Evolutionary conservation across 2,888 invertebrate species (phyloP), one percentile per base, ranked within the genome.

Genomic region (Tachina lurida): DNA sequence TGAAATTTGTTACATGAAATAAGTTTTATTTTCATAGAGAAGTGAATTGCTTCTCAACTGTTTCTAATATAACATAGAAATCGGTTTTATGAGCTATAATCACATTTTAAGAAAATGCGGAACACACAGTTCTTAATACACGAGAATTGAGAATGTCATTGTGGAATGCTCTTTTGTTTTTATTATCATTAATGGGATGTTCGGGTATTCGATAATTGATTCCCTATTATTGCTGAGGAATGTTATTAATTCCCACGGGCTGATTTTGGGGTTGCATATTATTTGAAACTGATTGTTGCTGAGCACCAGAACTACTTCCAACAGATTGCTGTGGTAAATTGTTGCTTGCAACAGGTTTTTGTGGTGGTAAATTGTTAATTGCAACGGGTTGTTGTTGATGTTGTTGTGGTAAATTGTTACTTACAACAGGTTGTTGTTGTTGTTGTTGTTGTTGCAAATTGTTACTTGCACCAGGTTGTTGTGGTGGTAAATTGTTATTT

Each of bases 341-440:
- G 31, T 31, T 31, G 4, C 31, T 31, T 31, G 7, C 31, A 31
- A 31, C 31, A 7, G 31, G 7, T 31, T 31, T 5, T 7, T 31
- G 31, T 31, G 5, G 31, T 31, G 31, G 31, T 7, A 31, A 5
- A 31, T 31, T 31, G 31, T 31, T 31, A 7, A 5, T 7, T 31
- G 31, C 31, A 31, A 31, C 31, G 31, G 31, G 31, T 31, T 31
- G 31, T 31, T 31, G 31, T 31, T 87, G n/a, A n/a, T n/a, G 84
- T 47, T 86, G 88, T 79, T 86, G 89, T 73, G 89, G 90, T 47
- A 88, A 88, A 65, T 88, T 87, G 60, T 56, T 68, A 58, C 17
- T 89, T 74, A 39, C 77, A 88, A 22, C 49, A 45, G 49, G 58
- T 45, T 83, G 85, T 58, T 87, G 84, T 52, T 84, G 88, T 80